Percentiles rank a stretch among this genome's conserved stretches.
Conservation (phyloP, 2,797 vertebrate species). For the Syngnathus rostellatus region DNA sequence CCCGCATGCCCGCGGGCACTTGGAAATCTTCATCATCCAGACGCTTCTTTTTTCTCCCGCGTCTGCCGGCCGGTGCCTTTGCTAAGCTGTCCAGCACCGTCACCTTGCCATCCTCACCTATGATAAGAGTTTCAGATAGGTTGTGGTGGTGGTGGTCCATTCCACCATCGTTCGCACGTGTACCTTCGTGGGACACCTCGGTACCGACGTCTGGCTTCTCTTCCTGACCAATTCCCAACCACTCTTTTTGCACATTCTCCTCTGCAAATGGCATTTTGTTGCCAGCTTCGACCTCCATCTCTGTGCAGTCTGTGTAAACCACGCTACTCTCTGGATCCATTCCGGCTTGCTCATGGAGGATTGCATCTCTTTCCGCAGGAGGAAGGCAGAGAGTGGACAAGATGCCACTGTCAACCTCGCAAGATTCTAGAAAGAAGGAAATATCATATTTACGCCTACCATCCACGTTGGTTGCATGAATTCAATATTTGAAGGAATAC, state of each 20-base stretch:
- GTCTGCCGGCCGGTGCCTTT: constrained; percentile 35
- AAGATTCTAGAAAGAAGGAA: constrained; percentile 44
- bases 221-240: constrained; percentile 39
- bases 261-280: constrained; percentile 42
- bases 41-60: constrained; percentile 50
- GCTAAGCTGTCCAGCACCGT: constrained; percentile 30
- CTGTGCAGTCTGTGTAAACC: constrained; percentile 56
- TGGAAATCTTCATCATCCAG: constrained; percentile 27
- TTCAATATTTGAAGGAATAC: background rate
- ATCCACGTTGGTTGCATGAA: background rate
- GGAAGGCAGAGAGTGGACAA: constrained; percentile 57
- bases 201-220: constrained; percentile 46
- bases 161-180: constrained; percentile 15
- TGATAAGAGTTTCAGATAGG: constrained; percentile 46
- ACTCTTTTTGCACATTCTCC: constrained; percentile 28
- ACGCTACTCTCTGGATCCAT: constrained; percentile 33
- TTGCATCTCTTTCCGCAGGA: constrained; percentile 49
- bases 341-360: constrained; percentile 50
- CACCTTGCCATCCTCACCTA: constrained; percentile 56
- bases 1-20: constrained; percentile 3
- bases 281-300: constrained; percentile 62
- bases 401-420: constrained; percentile 54
- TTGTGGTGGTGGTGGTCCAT: constrained; percentile 15
- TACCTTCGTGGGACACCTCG: constrained; percentile 14
- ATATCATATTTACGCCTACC: background rate